Evolutionary conservation across 2,113 vertebrate genomes (phyloP).

Genomic region (Hystrix brachyura): DNA sequence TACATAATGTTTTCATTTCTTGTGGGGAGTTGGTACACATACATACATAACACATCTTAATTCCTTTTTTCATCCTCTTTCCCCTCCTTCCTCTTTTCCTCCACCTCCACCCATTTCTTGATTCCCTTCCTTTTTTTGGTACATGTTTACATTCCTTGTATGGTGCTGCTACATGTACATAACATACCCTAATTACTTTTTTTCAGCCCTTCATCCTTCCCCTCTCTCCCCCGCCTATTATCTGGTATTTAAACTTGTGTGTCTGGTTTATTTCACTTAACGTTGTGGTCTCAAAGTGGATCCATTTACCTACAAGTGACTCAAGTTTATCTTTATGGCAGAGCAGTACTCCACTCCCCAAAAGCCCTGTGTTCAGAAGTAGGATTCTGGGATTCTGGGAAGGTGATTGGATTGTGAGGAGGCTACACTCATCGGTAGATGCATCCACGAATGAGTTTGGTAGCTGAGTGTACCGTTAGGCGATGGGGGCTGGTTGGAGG

Average conservation of each 20-base stretch:
- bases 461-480: neutral
- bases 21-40: neutral
- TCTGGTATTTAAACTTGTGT: neutral
- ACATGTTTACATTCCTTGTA: neutral
- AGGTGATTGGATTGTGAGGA: neutral
- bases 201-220: neutral
- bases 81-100: neutral
- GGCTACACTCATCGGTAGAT: neutral
- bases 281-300: neutral
- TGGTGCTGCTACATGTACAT: neutral
- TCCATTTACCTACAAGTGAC: neutral
- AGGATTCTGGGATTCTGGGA: neutral
- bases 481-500: too few relatives aligned
- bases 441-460: accelerated
- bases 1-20: neutral
- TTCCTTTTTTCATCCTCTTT: neutral
- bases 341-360: neutral
- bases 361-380: neutral
- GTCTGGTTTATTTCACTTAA: neutral
- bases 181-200: neutral
- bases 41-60: neutral
- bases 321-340: neutral
- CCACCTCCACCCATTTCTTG: neutral
- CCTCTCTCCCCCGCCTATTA: neutral
- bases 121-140: neutral